Evolutionary conservation across 2,797 vertebrate species (phyloP), one percentile per base, ranked within the genome.

Genomic region (Arctocebus calabarensis): DNA sequence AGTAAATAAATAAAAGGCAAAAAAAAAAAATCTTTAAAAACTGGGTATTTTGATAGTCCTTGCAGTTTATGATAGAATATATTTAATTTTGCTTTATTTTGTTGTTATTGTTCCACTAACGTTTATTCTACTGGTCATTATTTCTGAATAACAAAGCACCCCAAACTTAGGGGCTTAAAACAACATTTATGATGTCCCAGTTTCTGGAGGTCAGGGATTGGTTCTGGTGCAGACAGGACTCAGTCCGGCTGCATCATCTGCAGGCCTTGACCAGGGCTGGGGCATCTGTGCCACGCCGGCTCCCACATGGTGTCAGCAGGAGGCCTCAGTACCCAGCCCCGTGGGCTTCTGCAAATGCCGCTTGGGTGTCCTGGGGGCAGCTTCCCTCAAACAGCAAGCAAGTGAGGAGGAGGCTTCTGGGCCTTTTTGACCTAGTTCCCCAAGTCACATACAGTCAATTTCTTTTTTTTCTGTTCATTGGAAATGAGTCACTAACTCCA

Each of bases 61-160:
- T 84, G 7, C 29, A 40, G 25, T 85, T 83, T 25, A 13, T 74
- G 16, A 7, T 40, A 45, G 57, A 16, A 40, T 48, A 13, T 48
- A 37, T 61, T 84, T 78, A 34, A 61, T 93, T 90, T 85, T 43
- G 29, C 37, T 75, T 61, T 77, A 32, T 40, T 64, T 66, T 71
- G 9, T 66, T 71, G 5, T 12, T 94, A 66, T 59, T 40, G 17
- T n/a, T 62, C 71, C 29, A 20, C 29, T 78, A 52, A 74, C 73
- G 43, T 73, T 93, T 68, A 70, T 34, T 70, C 5, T 32, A 20
- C 57, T 89, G 34, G 45, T 66, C 62, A 84, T 55, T 62, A 34
- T 40, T 84, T 62, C 68, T 93, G 27, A 52, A 6, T 81, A 20
- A 79, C 37, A 71, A 55, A 23, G 68, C 59, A 61, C 5, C 7